Percentiles rank a stretch among this genome's conserved stretches.
Evolutionary conservation across 2,888 invertebrate genomes (phyloP).

Genomic region (Andrena camellia): DNA sequence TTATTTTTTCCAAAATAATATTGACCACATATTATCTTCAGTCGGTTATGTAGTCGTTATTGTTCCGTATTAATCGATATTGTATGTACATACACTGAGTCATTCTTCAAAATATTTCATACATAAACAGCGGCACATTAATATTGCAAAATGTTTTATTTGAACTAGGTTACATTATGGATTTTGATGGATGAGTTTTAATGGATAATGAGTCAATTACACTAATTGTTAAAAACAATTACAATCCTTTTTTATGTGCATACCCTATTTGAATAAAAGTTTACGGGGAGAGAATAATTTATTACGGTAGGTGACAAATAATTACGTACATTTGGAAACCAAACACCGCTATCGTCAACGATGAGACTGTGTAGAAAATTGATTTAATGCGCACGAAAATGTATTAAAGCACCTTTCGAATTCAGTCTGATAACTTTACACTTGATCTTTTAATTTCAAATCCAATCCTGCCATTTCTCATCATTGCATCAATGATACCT

Average conservation of each 20-base stretch:
- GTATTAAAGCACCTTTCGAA: neutral
- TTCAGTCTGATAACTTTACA: neutral
- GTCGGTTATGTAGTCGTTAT: conserved; percentile 9
- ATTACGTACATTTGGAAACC: neutral
- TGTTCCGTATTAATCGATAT: neutral
- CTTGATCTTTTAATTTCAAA: conserved; percentile 14
- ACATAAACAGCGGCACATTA: no score
- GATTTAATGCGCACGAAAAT: neutral
- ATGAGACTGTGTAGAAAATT: neutral
- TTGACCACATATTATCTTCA: conserved; percentile 6
- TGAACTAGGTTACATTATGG: no score
- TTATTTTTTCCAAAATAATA: neutral
- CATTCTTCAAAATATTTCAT: no score
- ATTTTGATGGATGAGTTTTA: no score
- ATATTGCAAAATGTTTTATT: neutral
- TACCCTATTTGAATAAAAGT: no score
- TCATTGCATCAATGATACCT: neutral
- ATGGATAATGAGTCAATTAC: no score
- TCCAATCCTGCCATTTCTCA: neutral
- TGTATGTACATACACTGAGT: no score
- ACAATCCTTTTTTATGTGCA: no score
- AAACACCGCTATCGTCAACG: neutral
- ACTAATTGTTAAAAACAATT: no score
- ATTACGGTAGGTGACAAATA: no score
- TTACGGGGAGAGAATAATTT: no score